Evolutionary conservation across 2,888 invertebrate genomes (phyloP), one percentile per base, ranked within the genome.

Genomic region (Prosopocoilus inquinatus): DNA sequence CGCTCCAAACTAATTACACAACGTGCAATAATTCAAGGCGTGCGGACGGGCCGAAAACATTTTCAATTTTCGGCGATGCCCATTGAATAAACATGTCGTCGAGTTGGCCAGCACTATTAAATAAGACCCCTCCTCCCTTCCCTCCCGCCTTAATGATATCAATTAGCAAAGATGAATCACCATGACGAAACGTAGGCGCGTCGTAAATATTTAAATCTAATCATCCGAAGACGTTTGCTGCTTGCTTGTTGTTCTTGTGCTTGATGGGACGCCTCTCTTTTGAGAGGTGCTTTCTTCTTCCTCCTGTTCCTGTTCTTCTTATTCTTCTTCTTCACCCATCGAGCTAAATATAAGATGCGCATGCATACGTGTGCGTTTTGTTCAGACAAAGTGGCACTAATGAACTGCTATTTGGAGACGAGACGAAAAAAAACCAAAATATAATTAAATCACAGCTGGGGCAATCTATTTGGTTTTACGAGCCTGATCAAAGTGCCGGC

Each of bases 381-480:
- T 57, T 57, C 52, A 52, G 52, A 57, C 57, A 55, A 55, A 55
- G 51, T 55, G 51, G 51, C 47, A 55, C 50, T 55, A 55, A 55
- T 55, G 55, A 55, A 51, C 51, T 55, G 47, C 50, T 50, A 50
- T 55, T 55, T 39, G 43, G 43, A 44, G 16, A 45, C 45, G 38
- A n/a, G 52, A 47, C 12, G 13, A 48, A 47, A 34, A 53, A 53
- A 48, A 43, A n/a, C n/a, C 11, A 12, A 48, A 32, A 44, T 55
- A 50, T 58, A 55, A 58, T 58, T 56, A 58, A 58, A 61, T 58
- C 60, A 56, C 58, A 61, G 58, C 60, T 58, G 60, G 50, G 50
- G 60, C 57, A 58, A 61, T 61, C 56, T 54, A 61, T 61, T 61
- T 57, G 50, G 53, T 58, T 61, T 61, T 61, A 61, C 60, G 60